phyloP scores from a whole-genome alignment of 2,888 invertebrate species.

The Pandemis corylana region DNA sequence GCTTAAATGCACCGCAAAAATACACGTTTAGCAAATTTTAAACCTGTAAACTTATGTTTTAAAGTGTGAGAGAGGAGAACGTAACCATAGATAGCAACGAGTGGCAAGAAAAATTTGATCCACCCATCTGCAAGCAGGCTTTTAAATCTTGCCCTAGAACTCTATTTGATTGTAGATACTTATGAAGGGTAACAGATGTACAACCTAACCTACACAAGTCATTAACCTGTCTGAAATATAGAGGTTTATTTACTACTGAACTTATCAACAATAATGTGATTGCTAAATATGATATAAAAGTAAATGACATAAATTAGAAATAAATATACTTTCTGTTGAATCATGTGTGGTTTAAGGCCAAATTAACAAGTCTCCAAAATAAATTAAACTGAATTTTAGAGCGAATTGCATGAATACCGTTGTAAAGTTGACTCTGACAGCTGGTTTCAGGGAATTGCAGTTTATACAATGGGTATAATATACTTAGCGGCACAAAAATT shows the following conservation, averaged over 20 bases:
- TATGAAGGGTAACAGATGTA: not conserved
- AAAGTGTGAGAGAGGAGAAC: too few relatives aligned
- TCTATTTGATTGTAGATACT: too few relatives aligned
- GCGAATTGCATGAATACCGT: not conserved
- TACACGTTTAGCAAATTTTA: too few relatives aligned
- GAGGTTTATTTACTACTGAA: constrained; percentile 16
- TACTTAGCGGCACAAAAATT: too few relatives aligned
- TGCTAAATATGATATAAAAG: constrained; percentile 22
- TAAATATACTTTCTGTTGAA: constrained; percentile 30
- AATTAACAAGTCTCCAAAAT: not conserved
- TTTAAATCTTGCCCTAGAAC: too few relatives aligned
- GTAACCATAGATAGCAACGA: too few relatives aligned
- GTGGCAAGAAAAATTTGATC: too few relatives aligned
- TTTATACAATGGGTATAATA: too few relatives aligned
- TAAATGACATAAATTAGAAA: constrained; percentile 36
- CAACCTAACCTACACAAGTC: constrained; percentile 3
- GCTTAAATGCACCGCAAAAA: too few relatives aligned
- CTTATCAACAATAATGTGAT: constrained; percentile 29
- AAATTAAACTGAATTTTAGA: too few relatives aligned
- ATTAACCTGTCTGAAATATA: constrained; percentile 17
- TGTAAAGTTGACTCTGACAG: not conserved
- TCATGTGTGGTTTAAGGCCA: not conserved
- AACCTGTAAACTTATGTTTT: too few relatives aligned
- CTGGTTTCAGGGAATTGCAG: not conserved
- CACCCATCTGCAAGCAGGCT: too few relatives aligned